phyloP scores from a whole-genome alignment of 2,113 vertebrate species.

The Eonycteris spelaea region DNA sequence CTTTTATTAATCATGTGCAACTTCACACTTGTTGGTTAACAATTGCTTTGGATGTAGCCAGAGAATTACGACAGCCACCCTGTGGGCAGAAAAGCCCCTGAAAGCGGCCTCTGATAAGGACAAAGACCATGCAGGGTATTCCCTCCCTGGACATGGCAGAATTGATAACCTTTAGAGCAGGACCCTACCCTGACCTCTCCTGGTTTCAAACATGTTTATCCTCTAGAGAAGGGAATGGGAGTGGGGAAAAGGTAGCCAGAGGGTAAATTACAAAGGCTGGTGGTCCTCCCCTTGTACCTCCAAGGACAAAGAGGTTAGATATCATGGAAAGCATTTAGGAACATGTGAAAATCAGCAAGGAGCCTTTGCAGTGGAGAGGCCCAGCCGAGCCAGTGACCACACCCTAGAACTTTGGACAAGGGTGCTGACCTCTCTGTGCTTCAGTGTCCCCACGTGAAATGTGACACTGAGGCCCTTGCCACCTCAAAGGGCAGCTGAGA shows the following conservation, averaged over 20 bases:
- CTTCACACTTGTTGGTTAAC: background rate
- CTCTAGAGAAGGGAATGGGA: background rate
- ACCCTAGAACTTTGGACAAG: background rate
- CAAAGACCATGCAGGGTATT: background rate
- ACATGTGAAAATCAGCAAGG: background rate
- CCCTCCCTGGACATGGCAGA: background rate
- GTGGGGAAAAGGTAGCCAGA: background rate
- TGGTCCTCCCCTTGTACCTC: background rate
- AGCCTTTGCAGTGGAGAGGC: background rate
- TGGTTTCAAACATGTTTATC: background rate
- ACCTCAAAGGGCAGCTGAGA: background rate
- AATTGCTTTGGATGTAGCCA: background rate
- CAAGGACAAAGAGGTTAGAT: background rate
- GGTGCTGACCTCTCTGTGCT: background rate
- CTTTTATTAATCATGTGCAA: background rate
- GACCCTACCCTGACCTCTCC: background rate
- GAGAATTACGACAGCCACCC: background rate
- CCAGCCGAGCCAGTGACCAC: background rate
- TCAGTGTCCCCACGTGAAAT: background rate
- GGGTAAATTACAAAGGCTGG: background rate
- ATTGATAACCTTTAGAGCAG: background rate
- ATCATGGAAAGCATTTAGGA: background rate
- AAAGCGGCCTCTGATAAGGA: background rate
- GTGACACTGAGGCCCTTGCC: background rate
- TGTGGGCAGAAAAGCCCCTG: background rate